Conservation (phyloP, 2,113 vertebrate genomes). For the Lipophrys pholis region DNA sequence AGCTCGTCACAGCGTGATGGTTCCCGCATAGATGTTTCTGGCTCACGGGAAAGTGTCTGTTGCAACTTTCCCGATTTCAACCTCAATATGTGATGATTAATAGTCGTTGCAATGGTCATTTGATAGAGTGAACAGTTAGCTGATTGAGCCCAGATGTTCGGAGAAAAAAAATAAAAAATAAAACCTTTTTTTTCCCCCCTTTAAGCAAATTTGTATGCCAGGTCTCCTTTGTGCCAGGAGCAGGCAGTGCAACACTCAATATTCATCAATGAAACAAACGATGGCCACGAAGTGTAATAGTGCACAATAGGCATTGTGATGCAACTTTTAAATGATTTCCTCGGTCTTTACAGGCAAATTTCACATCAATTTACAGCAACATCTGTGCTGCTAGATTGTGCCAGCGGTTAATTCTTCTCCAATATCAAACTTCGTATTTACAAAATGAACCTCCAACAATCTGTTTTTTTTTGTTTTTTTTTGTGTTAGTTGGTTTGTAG, state of each 20-base stretch:
- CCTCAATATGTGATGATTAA: constrained; percentile 16
- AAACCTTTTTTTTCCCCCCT: neutral
- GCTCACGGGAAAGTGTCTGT: constrained; percentile 29
- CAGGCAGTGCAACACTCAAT: neutral
- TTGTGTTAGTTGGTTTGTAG: too few relatives aligned
- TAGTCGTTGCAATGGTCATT: constrained; percentile 15
- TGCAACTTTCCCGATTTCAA: constrained; percentile 17
- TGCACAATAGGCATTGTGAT: too few relatives aligned
- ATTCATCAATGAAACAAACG: neutral
- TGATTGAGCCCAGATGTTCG: constrained; percentile 21
- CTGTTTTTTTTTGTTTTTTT: too few relatives aligned
- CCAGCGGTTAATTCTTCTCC: too few relatives aligned
- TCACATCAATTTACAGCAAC: too few relatives aligned
- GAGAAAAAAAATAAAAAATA: neutral
- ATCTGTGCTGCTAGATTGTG: too few relatives aligned
- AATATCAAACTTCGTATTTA: too few relatives aligned
- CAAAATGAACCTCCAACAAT: too few relatives aligned
- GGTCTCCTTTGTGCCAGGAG: neutral
- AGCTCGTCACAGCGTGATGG: constrained; percentile 18
- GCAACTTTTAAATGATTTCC: too few relatives aligned
- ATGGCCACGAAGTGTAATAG: too few relatives aligned
- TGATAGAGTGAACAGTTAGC: constrained; percentile 1
- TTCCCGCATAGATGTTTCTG: constrained; percentile 19
- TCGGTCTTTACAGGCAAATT: too few relatives aligned
- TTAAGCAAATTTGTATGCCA: neutral